Conservation (phyloP, 1,140 invertebrate genomes). For the Pseudomyrmex concolor region DNA sequence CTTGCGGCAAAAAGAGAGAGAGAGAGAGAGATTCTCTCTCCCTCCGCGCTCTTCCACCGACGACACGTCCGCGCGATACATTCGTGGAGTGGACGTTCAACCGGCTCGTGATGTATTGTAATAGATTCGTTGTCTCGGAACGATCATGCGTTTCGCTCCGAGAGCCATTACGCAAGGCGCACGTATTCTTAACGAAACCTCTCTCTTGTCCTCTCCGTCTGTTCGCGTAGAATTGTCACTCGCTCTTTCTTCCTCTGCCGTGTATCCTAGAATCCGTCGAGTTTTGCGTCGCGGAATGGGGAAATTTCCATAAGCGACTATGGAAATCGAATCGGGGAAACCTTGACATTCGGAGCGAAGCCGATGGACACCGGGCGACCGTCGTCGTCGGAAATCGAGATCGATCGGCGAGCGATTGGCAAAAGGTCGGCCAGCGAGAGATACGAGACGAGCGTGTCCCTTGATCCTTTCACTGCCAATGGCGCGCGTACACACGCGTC, state of each 20-base stretch:
- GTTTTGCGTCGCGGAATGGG: constrained; percentile 35
- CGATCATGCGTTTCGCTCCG: constrained; percentile 63
- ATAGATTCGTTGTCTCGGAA: constrained; percentile 71
- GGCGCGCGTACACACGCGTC: neutral
- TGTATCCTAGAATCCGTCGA: constrained; percentile 22
- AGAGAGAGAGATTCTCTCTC: neutral
- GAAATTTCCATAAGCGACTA: constrained; percentile 68
- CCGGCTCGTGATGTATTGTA: constrained; percentile 70
- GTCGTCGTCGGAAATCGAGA: constrained; percentile 63
- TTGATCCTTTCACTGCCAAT: constrained; percentile 53
- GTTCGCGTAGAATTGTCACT: constrained; percentile 19
- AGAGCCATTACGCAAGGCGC: constrained; percentile 67
- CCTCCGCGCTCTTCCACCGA: constrained; percentile 34
- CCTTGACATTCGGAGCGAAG: constrained; percentile 71
- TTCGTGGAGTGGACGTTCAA: constrained; percentile 57
- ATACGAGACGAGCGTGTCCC: constrained; percentile 30
- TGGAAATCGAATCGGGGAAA: constrained; percentile 63
- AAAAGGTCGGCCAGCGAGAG: constrained; percentile 17
- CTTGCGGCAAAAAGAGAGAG: neutral
- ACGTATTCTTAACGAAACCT: constrained; percentile 57
- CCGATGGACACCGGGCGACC: neutral
- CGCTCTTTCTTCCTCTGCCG: neutral
- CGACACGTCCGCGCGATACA: constrained; percentile 54
- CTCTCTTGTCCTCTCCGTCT: constrained; percentile 31
- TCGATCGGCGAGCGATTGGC: constrained; percentile 22